A percentile compares a stretch with the other conserved stretches of the same genome.
These are phyloP conservation scores for Yponomeuta sedellus DNA, from an alignment of 2,888 invertebrate genomes.

Conservation along the genomic window DNA sequence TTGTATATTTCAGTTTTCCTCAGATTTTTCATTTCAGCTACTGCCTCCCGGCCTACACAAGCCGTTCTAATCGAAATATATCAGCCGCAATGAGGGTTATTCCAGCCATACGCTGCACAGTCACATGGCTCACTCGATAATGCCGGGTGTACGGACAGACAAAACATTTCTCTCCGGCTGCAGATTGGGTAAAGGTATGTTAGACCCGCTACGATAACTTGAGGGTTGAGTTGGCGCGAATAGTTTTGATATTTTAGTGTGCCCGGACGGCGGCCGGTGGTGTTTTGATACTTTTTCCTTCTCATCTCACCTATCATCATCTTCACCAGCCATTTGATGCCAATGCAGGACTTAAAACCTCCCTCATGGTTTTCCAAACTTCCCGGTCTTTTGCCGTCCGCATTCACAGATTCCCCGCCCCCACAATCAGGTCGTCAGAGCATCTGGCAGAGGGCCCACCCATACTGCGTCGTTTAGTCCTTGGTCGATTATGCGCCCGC, in stretches of 20 bases:
- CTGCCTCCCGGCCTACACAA: constrained; percentile 50
- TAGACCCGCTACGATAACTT: constrained; percentile 25
- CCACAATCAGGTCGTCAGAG: too few relatives aligned
- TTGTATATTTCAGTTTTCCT: too few relatives aligned
- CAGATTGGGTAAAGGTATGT: constrained; percentile 59
- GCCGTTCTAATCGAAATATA: constrained; percentile 70
- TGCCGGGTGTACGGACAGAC: constrained; percentile 46
- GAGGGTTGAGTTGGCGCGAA: constrained; percentile 20
- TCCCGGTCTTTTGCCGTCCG: too few relatives aligned
- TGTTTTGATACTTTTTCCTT: constrained; percentile 1
- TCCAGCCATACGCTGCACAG: constrained; percentile 54
- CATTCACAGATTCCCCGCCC: too few relatives aligned
- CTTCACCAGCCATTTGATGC: too few relatives aligned
- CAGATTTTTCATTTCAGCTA: background rate
- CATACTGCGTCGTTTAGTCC: too few relatives aligned
- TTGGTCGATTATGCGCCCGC: too few relatives aligned
- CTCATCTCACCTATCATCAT: too few relatives aligned
- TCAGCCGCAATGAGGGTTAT: constrained; percentile 63
- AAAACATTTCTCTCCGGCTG: constrained; percentile 67
- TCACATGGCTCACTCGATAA: constrained; percentile 44
- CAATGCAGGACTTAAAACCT: too few relatives aligned
- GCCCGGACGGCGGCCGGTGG: background rate
- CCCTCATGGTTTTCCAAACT: too few relatives aligned
- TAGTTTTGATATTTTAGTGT: constrained; percentile 44
- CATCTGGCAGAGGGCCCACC: too few relatives aligned